Evolutionary conservation across 2,113 vertebrate genomes (phyloP).

Genomic region (Oxyura jamaicensis): DNA sequence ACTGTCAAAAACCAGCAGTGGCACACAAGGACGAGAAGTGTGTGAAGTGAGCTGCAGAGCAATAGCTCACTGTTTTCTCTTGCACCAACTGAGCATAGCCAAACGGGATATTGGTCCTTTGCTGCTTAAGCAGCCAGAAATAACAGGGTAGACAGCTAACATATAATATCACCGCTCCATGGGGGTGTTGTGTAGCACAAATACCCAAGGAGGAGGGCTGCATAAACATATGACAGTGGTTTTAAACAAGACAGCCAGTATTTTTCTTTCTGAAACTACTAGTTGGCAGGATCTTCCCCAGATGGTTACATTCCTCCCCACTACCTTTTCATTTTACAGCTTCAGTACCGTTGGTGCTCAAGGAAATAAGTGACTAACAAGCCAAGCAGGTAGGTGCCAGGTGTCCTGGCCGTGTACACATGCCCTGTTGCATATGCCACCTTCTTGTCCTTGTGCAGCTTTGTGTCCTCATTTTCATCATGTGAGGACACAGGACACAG

Average conservation of each 20-base stretch:
- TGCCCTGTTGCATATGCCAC: background rate
- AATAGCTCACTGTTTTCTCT: background rate
- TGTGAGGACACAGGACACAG: fast-evolving
- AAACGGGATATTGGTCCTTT: background rate
- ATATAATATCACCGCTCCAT: background rate
- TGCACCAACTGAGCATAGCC: background rate
- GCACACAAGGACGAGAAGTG: background rate
- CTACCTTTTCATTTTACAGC: background rate
- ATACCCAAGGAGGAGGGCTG: background rate
- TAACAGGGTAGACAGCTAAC: constrained; percentile 23
- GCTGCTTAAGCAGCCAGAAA: constrained; percentile 54
- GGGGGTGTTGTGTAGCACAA: background rate
- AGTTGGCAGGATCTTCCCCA: background rate
- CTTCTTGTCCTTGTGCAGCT: background rate
- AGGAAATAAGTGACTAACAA: background rate
- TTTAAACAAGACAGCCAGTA: background rate
- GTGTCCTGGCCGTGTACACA: fast-evolving
- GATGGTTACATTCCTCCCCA: background rate
- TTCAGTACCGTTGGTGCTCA: background rate
- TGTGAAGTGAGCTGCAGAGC: background rate
- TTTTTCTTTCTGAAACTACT: constrained; percentile 11
- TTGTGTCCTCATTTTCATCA: background rate
- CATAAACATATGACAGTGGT: background rate
- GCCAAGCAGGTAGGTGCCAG: background rate
- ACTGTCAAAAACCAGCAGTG: background rate